Conservation (phyloP, 2,888 invertebrate genomes). For the Hermodice carunculata region DNA sequence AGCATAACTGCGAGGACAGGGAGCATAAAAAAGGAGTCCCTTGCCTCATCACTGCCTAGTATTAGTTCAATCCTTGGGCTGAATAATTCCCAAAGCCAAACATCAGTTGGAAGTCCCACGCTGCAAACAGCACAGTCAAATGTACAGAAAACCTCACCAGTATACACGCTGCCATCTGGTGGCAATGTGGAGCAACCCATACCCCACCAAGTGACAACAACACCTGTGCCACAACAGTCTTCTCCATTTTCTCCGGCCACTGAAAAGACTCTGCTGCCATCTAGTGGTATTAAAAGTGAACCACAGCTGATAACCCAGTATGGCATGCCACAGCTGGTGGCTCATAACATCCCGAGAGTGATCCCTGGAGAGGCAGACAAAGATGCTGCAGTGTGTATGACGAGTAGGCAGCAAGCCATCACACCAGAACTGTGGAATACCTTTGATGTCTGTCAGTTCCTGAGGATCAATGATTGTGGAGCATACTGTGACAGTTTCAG, state of each 20-base stretch:
- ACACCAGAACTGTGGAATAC: conserved; percentile 84
- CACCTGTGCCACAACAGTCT: no score
- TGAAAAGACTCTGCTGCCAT: no score
- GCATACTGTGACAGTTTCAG: conserved; percentile 76
- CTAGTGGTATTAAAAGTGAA: no score
- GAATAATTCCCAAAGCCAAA: no score
- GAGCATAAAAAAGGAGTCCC: no score
- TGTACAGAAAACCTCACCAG: background rate
- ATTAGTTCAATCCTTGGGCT: no score
- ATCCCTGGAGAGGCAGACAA: conserved; percentile 28
- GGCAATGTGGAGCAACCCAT: background rate
- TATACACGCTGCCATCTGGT: background rate
- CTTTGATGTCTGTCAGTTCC: conserved; percentile 89
- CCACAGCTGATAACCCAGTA: background rate
- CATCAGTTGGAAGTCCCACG: conserved; percentile 12
- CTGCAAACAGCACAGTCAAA: background rate
- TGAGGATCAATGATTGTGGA: conserved; percentile 86
- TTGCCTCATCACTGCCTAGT: no score
- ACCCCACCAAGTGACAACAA: background rate
- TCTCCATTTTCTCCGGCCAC: no score
- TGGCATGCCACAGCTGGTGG: background rate
- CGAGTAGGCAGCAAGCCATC: conserved; percentile 45
- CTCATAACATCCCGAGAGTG: conserved; percentile 22
- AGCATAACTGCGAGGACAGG: no score
- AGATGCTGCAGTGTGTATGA: conserved; percentile 5